These are phyloP conservation scores for Batillaria attramentaria DNA, from an alignment of 1,140 invertebrate genomes.

Conservation along the genomic window DNA sequence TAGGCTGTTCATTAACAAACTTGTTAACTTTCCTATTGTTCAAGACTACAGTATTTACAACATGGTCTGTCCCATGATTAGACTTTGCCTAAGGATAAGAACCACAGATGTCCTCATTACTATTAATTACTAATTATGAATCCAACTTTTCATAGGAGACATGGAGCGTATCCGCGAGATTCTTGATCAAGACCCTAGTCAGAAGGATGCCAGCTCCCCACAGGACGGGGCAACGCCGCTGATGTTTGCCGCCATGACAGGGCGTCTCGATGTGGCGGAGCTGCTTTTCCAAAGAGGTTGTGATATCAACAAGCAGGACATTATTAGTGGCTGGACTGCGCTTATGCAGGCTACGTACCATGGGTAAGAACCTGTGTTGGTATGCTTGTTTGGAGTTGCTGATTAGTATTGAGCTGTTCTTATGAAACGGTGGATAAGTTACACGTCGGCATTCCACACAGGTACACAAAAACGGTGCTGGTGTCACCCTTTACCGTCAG, in stretches of 20 bases:
- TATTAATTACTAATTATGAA: too few species aligned
- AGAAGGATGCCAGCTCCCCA: conserved; percentile 66
- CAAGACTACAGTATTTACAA: too few species aligned
- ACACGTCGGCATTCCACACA: not conserved
- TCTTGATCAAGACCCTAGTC: conserved; percentile 63
- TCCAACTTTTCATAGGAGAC: conserved; percentile 59
- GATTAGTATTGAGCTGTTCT: not conserved
- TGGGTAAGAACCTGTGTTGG: conserved; percentile 57
- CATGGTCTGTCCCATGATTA: too few species aligned
- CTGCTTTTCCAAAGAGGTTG: conserved; percentile 67
- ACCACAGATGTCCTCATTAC: too few species aligned
- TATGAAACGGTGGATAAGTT: too few species aligned
- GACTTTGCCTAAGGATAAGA: too few species aligned
- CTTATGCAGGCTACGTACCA: conserved; percentile 74
- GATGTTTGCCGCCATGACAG: conserved; percentile 72
- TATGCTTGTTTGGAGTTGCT: too few species aligned
- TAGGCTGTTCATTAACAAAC: too few species aligned
- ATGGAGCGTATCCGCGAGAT: conserved; percentile 64
- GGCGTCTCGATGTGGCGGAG: conserved; percentile 69
- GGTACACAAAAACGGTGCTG: too few species aligned
- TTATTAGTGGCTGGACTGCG: conserved; percentile 73
- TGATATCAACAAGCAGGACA: conserved; percentile 71
- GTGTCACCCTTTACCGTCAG: too few species aligned
- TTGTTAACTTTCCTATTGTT: too few species aligned
- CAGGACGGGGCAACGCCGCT: conserved; percentile 71